Evolutionary conservation across 1,140 invertebrate species (phyloP), one percentile per base, ranked within the genome.

Genomic region (Drosophila nannoptera): DNA sequence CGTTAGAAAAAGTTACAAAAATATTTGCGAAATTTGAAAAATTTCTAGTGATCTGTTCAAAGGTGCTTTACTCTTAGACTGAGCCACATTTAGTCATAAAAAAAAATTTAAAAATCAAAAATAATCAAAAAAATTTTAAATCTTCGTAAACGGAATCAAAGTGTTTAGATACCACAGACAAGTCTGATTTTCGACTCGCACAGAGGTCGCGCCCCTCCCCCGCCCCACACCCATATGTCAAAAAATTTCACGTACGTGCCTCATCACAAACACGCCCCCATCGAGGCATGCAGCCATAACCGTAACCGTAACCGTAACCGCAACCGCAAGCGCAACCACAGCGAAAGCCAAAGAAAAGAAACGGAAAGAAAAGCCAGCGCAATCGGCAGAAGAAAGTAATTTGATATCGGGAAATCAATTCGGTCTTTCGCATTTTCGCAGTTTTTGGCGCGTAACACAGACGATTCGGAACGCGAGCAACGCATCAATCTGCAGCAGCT

Each of bases 211-310:
- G 31, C 8, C 33, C 36, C 9, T 8, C 33, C 53, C 22, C 33
- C 6, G 14, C 12, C 22, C 35, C 36, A 22, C 35, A 5, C 33
- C 36, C 14, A 11, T 12, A 22, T 7, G 14, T 8, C 16, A 16
- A 0, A 8, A 68, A 68, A 54, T 53, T 29, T 71, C 67, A 78
- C 78, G 78, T 77, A 82, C 78, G 78, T 82, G 78, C 78, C 78
- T 77, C 78, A 60, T 77, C 59, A 82, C 71, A 82, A 82, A 82
- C 78, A 71, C 75, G 78, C 78, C 78, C 75, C 74, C 73, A 74
- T 54, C 78, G 78, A 82, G 74, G 70, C 63, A 69, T 72, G 64
- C 77, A 70, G 75, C 65, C 76, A 45, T 54, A 77, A 22, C 22
- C 22, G 22, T 54, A 77, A 31, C 70, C 56, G 71, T 11, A 52